Base-by-base conservation (phyloP, 2,888 invertebrate genomes). In the Masnerella sp. region DNA sequence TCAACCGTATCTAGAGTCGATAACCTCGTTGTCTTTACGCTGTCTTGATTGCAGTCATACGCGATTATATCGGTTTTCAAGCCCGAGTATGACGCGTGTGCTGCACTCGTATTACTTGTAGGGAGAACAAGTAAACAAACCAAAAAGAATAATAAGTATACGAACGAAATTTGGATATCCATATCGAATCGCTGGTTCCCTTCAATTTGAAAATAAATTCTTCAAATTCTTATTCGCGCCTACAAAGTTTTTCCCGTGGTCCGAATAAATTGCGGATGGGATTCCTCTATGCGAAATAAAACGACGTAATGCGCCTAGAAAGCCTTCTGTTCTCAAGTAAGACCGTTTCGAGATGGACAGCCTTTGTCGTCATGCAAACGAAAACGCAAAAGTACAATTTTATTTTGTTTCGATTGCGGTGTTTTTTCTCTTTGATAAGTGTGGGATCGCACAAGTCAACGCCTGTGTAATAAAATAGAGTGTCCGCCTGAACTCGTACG, bases 201-300 rank as follows among this genome's bases (percentile, higher is more conserved):
- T n/a, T n/a, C n/a, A 45, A 5, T 14, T 5, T 2, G 11, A 4
- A 8, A 69, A 51, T 11, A 75, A 11, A 32, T 68, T 58, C 14
- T 51, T 47, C 3, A 77, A 14, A 12, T 78, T 45, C 20, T 67
- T 74, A 22, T 73, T 73, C 1, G 71, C 74, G 7, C 74, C 77
- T 2, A 74, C 70, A 34, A 77, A 78, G 25, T 76, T 76, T 1
- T 70, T 75, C 0, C 72, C 69, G 17, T 76, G 75, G 15, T 78
- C 74, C 1, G 75, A 75, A 30, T 73, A 52, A 0, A 78, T n/a
- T n/a, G n/a, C n/a, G n/a, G n/a, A n/a, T 43, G 30, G 54, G 4
- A 5, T 15, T 2, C 34, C 51, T 20, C 58, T 32, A 30, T 74
- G 34, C 5, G 68, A 5, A 2, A 68, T 25, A 28, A 78, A 77